Conservation (phyloP, 2,888 invertebrate species). For the Uropetala carovei region DNA sequence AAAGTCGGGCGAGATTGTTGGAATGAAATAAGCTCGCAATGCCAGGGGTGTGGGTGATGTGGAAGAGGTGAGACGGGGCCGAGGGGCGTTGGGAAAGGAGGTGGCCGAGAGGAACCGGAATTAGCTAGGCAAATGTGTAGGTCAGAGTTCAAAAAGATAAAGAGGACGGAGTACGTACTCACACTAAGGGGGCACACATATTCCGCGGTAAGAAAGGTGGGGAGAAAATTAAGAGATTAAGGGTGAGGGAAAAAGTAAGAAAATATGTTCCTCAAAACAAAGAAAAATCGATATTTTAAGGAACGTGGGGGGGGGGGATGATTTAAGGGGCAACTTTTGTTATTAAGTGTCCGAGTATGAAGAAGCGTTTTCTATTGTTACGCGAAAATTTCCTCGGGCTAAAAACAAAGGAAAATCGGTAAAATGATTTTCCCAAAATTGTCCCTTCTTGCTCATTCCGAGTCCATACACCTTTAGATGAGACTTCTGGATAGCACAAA, state of each 20-base stretch:
- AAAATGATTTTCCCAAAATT: no score
- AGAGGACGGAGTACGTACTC: not conserved
- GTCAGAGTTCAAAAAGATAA: conserved; percentile 28
- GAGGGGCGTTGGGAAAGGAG: not conserved
- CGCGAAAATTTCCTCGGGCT: no score
- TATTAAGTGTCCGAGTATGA: no score
- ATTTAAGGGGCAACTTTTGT: no score
- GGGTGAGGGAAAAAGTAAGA: not conserved
- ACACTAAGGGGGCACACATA: not conserved
- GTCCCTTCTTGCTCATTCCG: no score
- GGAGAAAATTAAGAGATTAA: not conserved
- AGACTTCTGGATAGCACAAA: no score
- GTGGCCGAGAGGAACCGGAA: not conserved
- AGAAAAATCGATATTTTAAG: not conserved
- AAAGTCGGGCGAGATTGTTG: not conserved
- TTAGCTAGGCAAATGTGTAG: conserved; percentile 19
- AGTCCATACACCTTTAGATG: no score
- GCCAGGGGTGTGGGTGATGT: not conserved
- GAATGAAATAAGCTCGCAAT: not conserved
- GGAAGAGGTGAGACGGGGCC: conserved; percentile 7
- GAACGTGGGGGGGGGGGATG: not conserved
- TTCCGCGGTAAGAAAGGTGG: not conserved
- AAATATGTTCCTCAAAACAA: not conserved
- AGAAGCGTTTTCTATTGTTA: no score
- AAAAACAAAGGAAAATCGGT: no score